Conservation (phyloP, 1,140 invertebrate species). For the Oedothorax gibbosus region DNA sequence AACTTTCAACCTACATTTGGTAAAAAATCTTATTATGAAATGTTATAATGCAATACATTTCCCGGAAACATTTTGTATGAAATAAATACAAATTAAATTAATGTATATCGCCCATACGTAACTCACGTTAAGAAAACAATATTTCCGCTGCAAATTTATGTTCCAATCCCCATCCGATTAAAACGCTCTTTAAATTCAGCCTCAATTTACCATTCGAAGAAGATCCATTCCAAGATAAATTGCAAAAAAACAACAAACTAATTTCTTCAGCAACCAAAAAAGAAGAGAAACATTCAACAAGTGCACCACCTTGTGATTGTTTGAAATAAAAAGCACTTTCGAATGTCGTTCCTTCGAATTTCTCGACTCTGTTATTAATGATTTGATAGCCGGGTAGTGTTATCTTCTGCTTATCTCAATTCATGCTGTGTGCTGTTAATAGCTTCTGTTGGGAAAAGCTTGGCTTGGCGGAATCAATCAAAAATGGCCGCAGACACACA, state of each 20-base stretch:
- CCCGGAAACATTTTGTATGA: too few relatives aligned
- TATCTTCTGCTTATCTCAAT: slow-evolving; percentile 50
- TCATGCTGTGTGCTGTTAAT: slow-evolving; percentile 48
- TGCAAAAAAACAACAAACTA: slow-evolving; percentile 1
- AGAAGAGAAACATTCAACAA: background rate
- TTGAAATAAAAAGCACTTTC: slow-evolving; percentile 6
- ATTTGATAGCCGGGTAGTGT: slow-evolving; percentile 29
- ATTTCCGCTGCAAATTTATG: background rate
- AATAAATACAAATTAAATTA: too few relatives aligned
- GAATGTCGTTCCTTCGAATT: slow-evolving; percentile 45
- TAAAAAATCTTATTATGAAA: too few relatives aligned
- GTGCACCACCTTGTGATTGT: slow-evolving; percentile 10
- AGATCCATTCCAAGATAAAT: slow-evolving; percentile 16
- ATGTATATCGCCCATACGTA: too few relatives aligned
- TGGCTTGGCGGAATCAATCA: slow-evolving; percentile 31
- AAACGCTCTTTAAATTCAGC: slow-evolving; percentile 17
- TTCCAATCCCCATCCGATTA: background rate
- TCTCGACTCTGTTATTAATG: slow-evolving; percentile 54
- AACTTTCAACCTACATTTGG: too few relatives aligned
- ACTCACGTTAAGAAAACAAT: too few relatives aligned
- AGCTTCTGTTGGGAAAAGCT: slow-evolving; percentile 34
- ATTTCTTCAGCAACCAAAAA: slow-evolving; percentile 17
- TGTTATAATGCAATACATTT: too few relatives aligned
- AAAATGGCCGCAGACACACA: slow-evolving; percentile 1
- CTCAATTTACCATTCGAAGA: background rate